Conservation (phyloP, 2,888 invertebrate genomes). For the Pandemis cinnamomeana region DNA sequence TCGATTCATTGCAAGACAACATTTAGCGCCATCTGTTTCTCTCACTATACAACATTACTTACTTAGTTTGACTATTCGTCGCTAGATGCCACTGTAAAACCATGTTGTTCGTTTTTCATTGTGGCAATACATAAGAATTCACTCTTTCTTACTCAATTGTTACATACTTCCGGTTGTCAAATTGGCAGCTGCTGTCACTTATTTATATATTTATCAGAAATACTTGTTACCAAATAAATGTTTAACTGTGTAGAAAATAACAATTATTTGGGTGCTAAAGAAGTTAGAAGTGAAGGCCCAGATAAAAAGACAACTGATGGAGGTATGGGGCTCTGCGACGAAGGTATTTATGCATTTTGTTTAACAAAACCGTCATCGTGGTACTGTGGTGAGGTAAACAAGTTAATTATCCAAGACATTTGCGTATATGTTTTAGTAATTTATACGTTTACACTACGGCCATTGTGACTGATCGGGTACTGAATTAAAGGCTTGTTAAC, state of each 20-base stretch:
- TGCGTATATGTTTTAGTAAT: constrained; percentile 46
- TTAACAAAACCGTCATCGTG: constrained; percentile 44
- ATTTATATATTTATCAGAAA: constrained; percentile 36
- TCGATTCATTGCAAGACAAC: no score
- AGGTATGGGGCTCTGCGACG: constrained; percentile 77
- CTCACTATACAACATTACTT: background rate
- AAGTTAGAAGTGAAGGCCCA: constrained; percentile 29
- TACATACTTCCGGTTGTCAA: constrained; percentile 45
- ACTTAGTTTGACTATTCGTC: constrained; percentile 17
- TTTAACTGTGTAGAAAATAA: constrained; percentile 42
- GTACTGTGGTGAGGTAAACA: constrained; percentile 63
- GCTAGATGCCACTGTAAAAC: constrained; percentile 44
- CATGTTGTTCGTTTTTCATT: constrained; percentile 6
- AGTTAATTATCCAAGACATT: constrained; percentile 62
- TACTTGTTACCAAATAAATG: constrained; percentile 40
- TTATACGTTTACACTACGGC: constrained; percentile 4
- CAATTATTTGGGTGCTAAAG: constrained; percentile 42
- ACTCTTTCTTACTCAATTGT: constrained; percentile 31
- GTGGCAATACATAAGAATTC: constrained; percentile 36
- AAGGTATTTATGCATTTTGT: constrained; percentile 64
- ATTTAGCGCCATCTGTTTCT: constrained; percentile 21
- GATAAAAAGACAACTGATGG: constrained; percentile 26
- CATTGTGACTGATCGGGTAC: constrained; percentile 15
- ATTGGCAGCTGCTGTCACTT: constrained; percentile 45
- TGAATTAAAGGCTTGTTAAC: constrained; percentile 11